Evolutionary conservation across 2,113 vertebrate genomes (phyloP).

Genomic region (Carassius auratus): DNA sequence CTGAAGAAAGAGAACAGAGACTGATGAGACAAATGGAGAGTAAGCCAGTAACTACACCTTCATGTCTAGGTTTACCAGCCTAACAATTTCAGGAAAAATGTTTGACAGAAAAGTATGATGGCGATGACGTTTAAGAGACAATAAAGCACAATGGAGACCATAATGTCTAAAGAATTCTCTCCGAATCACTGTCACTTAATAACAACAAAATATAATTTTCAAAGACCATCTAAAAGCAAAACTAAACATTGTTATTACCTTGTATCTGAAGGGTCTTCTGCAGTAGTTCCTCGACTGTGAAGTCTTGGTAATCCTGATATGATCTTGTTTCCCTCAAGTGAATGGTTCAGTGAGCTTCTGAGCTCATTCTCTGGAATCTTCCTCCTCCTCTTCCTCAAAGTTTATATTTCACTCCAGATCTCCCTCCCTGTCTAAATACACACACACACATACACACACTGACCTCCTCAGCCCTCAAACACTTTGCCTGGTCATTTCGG

Average conservation of each 20-base stretch:
- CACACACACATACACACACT: constrained; percentile 25
- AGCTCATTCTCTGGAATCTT: constrained; percentile 33
- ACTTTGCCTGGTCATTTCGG: constrained; percentile 40
- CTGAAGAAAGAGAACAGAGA: not conserved
- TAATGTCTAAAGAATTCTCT: constrained; percentile 69
- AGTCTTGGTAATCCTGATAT: not conserved
- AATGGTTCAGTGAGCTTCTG: not conserved
- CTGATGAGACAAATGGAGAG: not conserved
- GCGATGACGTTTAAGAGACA: not conserved
- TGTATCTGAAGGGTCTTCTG: not conserved
- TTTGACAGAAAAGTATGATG: not conserved
- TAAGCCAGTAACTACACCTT: not conserved
- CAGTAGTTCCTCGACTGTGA: not conserved
- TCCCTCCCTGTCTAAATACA: constrained; percentile 11
- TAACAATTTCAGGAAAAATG: not conserved
- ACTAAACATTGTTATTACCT: not conserved
- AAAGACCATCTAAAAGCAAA: not conserved
- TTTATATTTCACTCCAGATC: constrained; percentile 39
- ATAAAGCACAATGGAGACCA: not conserved
- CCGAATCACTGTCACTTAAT: not conserved
- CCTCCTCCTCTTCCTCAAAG: constrained; percentile 39
- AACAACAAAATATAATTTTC: not conserved
- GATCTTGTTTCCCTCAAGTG: not conserved
- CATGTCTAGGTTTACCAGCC: not conserved
- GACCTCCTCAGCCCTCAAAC: constrained; percentile 52